A percentile compares a stretch with the other conserved stretches of the same genome.
Evolutionary conservation across 2,797 vertebrate species (phyloP).

Genomic region (Malurus leucopterus): DNA sequence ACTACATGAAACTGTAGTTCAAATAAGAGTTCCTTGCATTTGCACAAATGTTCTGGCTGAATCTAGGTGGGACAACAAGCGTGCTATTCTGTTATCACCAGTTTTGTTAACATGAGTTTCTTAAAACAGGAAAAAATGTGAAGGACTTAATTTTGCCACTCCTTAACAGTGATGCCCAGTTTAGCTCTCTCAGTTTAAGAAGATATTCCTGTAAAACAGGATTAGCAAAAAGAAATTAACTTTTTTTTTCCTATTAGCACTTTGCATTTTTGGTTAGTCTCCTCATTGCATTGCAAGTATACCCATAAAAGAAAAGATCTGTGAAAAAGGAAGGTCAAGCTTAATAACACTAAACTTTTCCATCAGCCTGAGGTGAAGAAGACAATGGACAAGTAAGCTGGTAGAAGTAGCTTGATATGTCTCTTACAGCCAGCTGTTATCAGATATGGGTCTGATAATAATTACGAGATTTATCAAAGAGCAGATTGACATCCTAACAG

Average conservation of each 20-base stretch:
- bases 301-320: neutral
- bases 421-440: neutral
- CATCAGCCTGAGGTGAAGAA: neutral
- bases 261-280: neutral
- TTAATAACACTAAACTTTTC: neutral
- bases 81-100: neutral
- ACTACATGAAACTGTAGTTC: neutral
- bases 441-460: constrained; percentile 27
- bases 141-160: neutral
- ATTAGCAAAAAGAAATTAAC: neutral
- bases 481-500: constrained; percentile 26
- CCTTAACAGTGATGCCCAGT: neutral
- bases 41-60: neutral
- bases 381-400: neutral
- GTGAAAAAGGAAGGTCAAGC: neutral
- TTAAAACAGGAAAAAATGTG: neutral
- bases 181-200: neutral
- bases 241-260: neutral
- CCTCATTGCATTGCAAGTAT: neutral
- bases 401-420: neutral
- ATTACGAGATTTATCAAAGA: constrained; percentile 54
- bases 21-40: neutral
- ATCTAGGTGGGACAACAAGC: neutral
- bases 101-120: neutral
- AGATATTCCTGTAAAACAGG: neutral